Evolutionary conservation across 2,888 invertebrate genomes (phyloP).

Genomic region (Nematopogon swammerdamellus): DNA sequence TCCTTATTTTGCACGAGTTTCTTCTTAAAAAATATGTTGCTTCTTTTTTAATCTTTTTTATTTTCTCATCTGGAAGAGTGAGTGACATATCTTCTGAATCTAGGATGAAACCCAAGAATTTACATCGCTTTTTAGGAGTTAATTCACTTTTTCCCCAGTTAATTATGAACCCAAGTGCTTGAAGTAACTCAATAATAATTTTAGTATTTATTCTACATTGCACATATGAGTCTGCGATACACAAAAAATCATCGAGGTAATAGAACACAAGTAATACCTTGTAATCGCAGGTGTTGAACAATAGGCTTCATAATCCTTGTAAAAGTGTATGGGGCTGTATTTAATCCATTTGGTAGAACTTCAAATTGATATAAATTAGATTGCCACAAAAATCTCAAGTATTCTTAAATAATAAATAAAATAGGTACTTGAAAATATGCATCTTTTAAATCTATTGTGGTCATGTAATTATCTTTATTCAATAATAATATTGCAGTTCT

Average conservation of each 20-base stretch:
- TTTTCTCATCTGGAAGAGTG: background rate
- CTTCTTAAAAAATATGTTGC: no score
- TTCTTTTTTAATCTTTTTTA: background rate
- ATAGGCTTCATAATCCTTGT: background rate
- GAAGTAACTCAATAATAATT: background rate
- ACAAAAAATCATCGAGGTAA: background rate
- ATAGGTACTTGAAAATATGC: background rate
- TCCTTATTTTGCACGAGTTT: background rate
- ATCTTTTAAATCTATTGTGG: constrained; percentile 4
- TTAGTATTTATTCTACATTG: background rate
- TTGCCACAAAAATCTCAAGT: background rate
- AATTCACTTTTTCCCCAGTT: background rate
- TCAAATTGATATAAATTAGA: background rate
- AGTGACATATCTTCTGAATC: background rate
- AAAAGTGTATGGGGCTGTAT: background rate
- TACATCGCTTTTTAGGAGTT: background rate
- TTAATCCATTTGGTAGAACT: background rate
- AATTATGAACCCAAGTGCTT: background rate
- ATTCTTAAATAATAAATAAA: background rate
- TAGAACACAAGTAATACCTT: background rate
- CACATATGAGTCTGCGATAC: background rate
- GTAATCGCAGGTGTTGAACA: background rate
- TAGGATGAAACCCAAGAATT: background rate
- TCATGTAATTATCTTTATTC: constrained; percentile 3
- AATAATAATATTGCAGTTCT: constrained; percentile 5